These are phyloP conservation scores for Felis chaus DNA, from an alignment of 2,113 vertebrate genomes.

Conservation along the genomic window DNA sequence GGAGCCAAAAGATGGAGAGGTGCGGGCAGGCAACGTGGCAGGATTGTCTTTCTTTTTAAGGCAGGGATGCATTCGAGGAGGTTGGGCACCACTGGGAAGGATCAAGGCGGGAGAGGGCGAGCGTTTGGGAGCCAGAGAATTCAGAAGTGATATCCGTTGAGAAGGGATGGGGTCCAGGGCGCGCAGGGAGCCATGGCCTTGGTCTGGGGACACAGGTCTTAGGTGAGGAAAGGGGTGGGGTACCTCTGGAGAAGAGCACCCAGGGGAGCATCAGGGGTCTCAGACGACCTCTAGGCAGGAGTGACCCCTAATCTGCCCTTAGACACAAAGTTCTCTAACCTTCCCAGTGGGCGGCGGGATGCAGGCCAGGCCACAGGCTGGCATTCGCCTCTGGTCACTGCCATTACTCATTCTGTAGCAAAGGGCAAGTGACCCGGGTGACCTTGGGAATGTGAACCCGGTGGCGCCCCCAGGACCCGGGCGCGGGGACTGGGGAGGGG, in stretches of 20 bases:
- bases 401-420: background rate
- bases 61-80: rapidly evolving
- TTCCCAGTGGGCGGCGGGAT: background rate
- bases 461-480: rapidly evolving
- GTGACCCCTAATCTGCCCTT: background rate
- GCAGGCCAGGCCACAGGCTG: too few species aligned
- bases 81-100: rapidly evolving
- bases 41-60: background rate
- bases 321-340: background rate
- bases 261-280: background rate
- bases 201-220: background rate
- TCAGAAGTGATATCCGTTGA: background rate
- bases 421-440: background rate
- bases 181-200: background rate
- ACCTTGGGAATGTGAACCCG: background rate
- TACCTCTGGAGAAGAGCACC: background rate
- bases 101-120: too few species aligned
- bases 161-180: background rate
- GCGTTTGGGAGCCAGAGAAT: background rate
- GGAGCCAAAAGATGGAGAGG: background rate
- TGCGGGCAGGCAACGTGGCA: too few species aligned
- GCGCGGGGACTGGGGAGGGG: background rate
- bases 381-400: background rate
- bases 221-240: background rate
- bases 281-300: background rate